Conservation (phyloP, 2,113 vertebrate genomes). For the Paraplagusia blochii region DNA sequence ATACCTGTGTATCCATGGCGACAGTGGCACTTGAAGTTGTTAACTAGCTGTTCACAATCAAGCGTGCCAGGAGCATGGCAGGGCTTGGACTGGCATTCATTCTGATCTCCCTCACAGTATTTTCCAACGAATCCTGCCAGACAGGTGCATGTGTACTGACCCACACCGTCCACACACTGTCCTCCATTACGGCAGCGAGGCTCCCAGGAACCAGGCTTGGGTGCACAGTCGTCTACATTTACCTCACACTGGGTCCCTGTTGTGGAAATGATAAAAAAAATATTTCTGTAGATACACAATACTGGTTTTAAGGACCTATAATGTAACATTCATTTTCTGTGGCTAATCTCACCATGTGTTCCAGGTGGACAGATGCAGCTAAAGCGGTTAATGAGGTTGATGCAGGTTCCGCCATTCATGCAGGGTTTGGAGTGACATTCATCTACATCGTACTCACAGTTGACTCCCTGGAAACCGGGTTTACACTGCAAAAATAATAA, state of each 20-base stretch:
- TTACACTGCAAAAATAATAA: slow-evolving; percentile 74
- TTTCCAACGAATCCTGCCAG: slow-evolving; percentile 86
- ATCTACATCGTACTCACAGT: slow-evolving; percentile 89
- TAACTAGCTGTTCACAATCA: slow-evolving; percentile 87
- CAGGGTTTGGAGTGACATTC: slow-evolving; percentile 88
- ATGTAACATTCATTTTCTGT: background rate
- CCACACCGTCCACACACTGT: slow-evolving; percentile 85
- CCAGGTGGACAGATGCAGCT: slow-evolving; percentile 89
- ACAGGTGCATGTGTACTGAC: slow-evolving; percentile 85
- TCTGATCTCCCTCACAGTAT: slow-evolving; percentile 90
- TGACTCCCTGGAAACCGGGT: slow-evolving; percentile 87
- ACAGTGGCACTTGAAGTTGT: slow-evolving; percentile 86
- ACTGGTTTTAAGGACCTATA: too few relatives aligned
- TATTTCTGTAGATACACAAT: background rate
- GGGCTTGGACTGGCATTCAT: slow-evolving; percentile 88
- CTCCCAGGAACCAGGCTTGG: slow-evolving; percentile 56
- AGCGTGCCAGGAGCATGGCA: slow-evolving; percentile 83
- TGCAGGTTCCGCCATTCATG: slow-evolving; percentile 85
- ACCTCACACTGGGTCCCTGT: slow-evolving; percentile 84
- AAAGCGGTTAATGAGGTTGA: slow-evolving; percentile 89
- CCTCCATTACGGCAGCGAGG: slow-evolving; percentile 87
- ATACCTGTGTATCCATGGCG: slow-evolving; percentile 88
- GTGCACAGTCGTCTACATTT: slow-evolving; percentile 84
- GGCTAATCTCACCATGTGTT: slow-evolving; percentile 79
- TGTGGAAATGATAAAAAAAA: background rate